Evolutionary conservation across 2,797 vertebrate species (phyloP).

Genomic region (Diplodus puntazzo): DNA sequence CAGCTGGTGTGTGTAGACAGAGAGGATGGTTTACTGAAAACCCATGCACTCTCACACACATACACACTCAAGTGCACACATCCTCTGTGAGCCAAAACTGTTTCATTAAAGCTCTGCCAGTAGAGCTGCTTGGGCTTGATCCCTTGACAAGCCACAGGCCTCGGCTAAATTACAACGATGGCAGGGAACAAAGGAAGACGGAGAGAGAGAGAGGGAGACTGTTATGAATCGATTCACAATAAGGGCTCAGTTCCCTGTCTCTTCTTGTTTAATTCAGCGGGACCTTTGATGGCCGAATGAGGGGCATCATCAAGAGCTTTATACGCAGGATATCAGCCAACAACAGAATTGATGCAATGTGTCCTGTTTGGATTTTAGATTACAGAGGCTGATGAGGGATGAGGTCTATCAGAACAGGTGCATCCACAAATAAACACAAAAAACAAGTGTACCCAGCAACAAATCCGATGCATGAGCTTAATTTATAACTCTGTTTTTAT

Average conservation of each 20-base stretch:
- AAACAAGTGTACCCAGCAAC: neutral
- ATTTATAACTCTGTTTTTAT: constrained; percentile 9
- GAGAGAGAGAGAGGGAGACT: neutral
- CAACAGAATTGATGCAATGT: neutral
- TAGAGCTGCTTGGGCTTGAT: constrained; percentile 55
- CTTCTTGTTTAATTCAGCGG: constrained; percentile 24
- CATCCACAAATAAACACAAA: constrained; percentile 5
- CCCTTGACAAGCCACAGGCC: constrained; percentile 61
- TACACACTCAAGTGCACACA: constrained; percentile 18
- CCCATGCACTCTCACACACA: constrained; percentile 1
- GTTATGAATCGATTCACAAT: constrained; percentile 47
- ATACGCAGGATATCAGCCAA: neutral
- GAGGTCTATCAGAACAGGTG: neutral
- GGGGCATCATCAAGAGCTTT: constrained; percentile 12
- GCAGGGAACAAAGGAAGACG: constrained; percentile 43
- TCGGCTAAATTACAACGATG: constrained; percentile 52
- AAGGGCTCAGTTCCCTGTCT: constrained; percentile 22
- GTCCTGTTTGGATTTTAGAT: neutral
- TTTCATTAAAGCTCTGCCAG: constrained; percentile 76
- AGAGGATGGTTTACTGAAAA: constrained; percentile 49
- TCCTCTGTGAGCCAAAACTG: constrained; percentile 51
- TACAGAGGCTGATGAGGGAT: neutral
- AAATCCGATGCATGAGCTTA: neutral
- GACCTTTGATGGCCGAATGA: constrained; percentile 12
- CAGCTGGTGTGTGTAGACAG: constrained; percentile 59